Evolutionary conservation across 1,140 invertebrate genomes (phyloP).

Genomic region (Bombus confusus): DNA sequence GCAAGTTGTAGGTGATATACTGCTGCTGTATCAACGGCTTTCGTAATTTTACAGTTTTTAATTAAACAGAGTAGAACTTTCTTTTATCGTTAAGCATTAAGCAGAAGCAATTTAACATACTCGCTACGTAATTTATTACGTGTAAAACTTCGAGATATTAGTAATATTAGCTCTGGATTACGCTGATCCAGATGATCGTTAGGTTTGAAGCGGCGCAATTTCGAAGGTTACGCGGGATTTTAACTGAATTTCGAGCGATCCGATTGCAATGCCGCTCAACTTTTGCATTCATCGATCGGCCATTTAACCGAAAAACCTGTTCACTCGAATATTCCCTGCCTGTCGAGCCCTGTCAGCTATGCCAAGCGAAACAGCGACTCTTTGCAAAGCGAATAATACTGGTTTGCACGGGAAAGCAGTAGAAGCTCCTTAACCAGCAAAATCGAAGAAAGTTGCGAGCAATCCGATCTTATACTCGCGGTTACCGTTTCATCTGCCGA

Average conservation of each 20-base stretch:
- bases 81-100: no score
- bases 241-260: neutral
- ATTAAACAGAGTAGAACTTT: no score
- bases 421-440: neutral
- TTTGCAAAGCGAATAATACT: neutral
- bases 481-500: constrained; percentile 29
- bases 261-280: neutral
- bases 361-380: neutral
- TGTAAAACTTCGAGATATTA: no score
- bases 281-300: neutral
- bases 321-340: neutral
- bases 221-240: neutral
- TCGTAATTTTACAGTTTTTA: no score
- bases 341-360: no score
- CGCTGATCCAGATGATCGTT: neutral
- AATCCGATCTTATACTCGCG: constrained; percentile 20
- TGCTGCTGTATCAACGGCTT: no score
- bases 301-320: neutral
- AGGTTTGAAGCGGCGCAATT: neutral
- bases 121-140: no score
- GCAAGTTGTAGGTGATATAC: no score
- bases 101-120: no score
- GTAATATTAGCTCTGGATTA: neutral
- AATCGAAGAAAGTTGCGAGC: neutral
- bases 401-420: neutral